A percentile compares a stretch with the other conserved stretches of the same genome.
phyloP scores from a whole-genome alignment of 2,113 vertebrate species.

The Lota lota region DNA sequence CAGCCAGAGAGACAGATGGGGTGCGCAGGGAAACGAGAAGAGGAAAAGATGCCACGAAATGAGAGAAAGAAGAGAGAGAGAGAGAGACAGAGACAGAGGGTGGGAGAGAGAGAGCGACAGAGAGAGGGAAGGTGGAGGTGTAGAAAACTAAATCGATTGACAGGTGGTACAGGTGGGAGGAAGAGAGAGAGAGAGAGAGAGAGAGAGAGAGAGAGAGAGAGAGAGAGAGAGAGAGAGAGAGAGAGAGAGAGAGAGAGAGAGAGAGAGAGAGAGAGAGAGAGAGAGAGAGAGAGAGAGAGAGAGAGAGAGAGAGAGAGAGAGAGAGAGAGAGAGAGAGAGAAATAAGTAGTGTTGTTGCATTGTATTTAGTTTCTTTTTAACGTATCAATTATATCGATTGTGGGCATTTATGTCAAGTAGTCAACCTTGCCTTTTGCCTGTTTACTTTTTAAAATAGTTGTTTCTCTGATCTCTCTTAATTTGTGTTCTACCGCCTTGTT shows the following conservation, averaged over 20 bases:
- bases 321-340: neutral
- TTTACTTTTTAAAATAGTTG: too few relatives aligned
- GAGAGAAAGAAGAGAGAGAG: neutral
- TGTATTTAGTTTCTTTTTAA: too few relatives aligned
- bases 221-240: neutral
- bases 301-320: neutral
- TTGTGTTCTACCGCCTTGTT: too few relatives aligned
- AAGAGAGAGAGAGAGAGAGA: neutral
- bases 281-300: neutral
- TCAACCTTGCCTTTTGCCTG: too few relatives aligned
- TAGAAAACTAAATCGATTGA: too few relatives aligned
- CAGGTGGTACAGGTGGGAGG: too few relatives aligned
- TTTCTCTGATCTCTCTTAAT: too few relatives aligned
- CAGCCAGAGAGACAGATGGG: conserved; percentile 37
- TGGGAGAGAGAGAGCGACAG: neutral
- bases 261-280: neutral
- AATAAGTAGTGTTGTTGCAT: too few relatives aligned
- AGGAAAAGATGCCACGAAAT: conserved; percentile 7
- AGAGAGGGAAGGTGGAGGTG: neutral
- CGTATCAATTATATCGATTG: too few relatives aligned
- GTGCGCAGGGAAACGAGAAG: conserved; percentile 13
- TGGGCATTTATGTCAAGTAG: too few relatives aligned
- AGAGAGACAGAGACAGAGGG: conserved; percentile 1
- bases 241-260: conserved; percentile 3
- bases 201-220: neutral